Evolutionary conservation across 2,113 vertebrate species (phyloP), one percentile per base, ranked within the genome.

Genomic region (Pagrus major): DNA sequence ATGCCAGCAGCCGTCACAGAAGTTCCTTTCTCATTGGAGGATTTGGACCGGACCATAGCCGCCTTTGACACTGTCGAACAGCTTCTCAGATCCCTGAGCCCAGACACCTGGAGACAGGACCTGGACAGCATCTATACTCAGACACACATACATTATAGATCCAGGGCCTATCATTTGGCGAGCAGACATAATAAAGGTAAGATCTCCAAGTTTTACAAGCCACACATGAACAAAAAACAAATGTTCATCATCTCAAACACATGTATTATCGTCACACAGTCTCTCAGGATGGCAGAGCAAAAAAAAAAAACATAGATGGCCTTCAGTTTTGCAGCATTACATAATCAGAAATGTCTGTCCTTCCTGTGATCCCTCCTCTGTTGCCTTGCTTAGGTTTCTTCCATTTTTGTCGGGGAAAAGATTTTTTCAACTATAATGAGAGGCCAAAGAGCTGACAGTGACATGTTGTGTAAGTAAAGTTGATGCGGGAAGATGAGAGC

Each of bases 1-100:
- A 92, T 93, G 74, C 93, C 92, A 61, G 78, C 89, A 35, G 91
- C 95, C 54, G 95, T 94, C 81, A 97, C 96, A 16, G 95, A 95
- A 56, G 81, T 94, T 15, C 96, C 96, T 0, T 92, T 97, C 47
- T 95, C 95, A 0, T 93, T 95, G 0, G 96, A 97, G 15, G 96
- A 94, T 0, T 90, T 99, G 93, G 97, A 98, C 93, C 93, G 94
- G 88, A 95, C 96, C 59, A 91, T 99, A n/a, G 95, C 98, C 14
- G 92, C 94, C 0, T 98, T 98, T 64, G 95, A 97, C 80, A 99
- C 97, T 0, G 96, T 99, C 72, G 98, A 98, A 78, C 96, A 98
- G 66, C 92, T 99, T 15, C 93, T 99, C 27, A 96, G 90, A 81
- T 94, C 96, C 81, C 95, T 98, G 52, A 97, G 96, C 79, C 98